Conservation (phyloP, 2,113 vertebrate species). For the Crotalus tigris region DNA sequence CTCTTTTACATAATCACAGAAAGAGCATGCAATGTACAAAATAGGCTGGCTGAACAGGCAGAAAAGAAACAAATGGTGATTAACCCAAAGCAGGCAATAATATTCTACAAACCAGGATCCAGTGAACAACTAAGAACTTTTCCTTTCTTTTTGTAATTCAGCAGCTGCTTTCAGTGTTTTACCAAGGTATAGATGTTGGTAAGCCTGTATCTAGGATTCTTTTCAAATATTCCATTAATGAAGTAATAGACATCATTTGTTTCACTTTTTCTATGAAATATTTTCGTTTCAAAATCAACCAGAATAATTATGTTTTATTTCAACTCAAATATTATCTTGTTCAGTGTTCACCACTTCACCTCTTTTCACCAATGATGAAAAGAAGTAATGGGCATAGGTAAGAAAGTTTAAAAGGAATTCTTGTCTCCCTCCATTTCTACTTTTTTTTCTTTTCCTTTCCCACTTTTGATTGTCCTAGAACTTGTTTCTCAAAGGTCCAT, state of each 20-base stretch:
- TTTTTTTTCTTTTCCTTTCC: background rate
- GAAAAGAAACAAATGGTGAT: background rate
- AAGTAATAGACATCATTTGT: background rate
- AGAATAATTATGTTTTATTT: background rate
- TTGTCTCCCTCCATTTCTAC: background rate
- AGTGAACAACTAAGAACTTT: background rate
- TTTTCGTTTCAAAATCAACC: background rate
- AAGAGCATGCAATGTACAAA: background rate
- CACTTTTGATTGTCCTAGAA: background rate
- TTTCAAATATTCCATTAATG: background rate
- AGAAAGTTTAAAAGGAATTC: background rate
- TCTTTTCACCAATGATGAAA: background rate
- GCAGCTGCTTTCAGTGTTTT: background rate
- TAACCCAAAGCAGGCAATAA: background rate
- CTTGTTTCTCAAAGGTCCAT: background rate
- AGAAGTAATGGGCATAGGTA: background rate
- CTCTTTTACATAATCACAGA: background rate
- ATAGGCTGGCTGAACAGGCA: background rate
- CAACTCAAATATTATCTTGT: background rate
- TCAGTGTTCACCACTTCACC: background rate
- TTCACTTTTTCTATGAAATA: background rate
- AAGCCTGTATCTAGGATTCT: background rate
- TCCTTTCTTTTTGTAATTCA: background rate
- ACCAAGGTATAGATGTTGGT: background rate
- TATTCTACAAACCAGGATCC: background rate